Base-by-base conservation (phyloP, 2,888 invertebrate genomes). In the Argyra leucocephala region DNA sequence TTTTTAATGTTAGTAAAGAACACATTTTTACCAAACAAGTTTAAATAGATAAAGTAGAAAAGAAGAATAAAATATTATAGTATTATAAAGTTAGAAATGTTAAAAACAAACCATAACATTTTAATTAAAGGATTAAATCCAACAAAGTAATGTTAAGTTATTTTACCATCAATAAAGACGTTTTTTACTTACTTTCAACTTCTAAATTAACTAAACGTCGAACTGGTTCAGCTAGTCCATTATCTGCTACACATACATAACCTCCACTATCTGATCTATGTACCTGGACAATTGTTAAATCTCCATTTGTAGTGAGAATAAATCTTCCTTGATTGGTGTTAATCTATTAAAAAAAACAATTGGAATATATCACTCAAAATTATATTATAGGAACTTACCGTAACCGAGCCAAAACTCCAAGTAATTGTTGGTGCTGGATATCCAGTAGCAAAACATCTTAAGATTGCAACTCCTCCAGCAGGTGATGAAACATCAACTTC, bases 241-340 rank as follows among this genome's bases (percentile, higher is more conserved):
- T 96, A 75, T 88, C 87, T 1, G 93, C 96, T 10, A 87, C 83
- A 75, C 96, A 96, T 65, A 90, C 84, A 78, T 96, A 96, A 15
- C 87, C 85, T 57, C 95, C 96, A 24, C 88, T 85, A 78, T 96
- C 96, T 65, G 87, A 86, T 70, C 85, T 86, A 74, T 87, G 87
- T 31, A 93, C 82, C 58, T 90, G 89, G 21, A 91, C 86, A 68
- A 96, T 93, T 78, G 93, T 89, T 64, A 95, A 81, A 2, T 91
- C 86, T 21, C 91, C 90, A 73, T 89, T 88, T 3, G 81, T 85
- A 0, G 85, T 81, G 58, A 86, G 77, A 67, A 92, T 84, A 78
- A 89, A 90, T 66, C 91, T 86, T 24, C 88, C 89, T 69, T 84
- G 84, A 61, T 85, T 83, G 61, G 87, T 85, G 71, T 88, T 87